Conservation (phyloP, 2,888 invertebrate species). For the Margaritifera margaritifera region DNA sequence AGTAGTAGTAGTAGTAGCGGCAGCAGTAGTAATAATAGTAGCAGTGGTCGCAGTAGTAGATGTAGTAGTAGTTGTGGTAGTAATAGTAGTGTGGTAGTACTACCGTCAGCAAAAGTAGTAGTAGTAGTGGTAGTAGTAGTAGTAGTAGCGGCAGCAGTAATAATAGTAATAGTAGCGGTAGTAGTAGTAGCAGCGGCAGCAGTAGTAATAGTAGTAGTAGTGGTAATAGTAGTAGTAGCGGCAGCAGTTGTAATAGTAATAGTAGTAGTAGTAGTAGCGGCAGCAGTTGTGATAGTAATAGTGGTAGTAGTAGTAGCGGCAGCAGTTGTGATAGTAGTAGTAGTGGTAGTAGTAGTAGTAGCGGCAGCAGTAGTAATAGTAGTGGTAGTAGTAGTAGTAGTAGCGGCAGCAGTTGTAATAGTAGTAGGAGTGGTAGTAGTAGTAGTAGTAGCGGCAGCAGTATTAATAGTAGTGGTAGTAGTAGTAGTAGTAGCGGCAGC, state of each 20-base stretch:
- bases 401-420: conserved; percentile 8
- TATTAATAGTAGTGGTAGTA: conserved; percentile 4
- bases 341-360: conserved; percentile 13
- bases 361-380: conserved; percentile 11
- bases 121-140: conserved; percentile 13
- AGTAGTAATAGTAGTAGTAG: conserved; percentile 13
- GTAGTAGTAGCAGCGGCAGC: conserved; percentile 11
- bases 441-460: conserved; percentile 7
- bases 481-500: conserved; percentile 12
- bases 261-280: too few relatives aligned
- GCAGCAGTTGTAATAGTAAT: conserved; percentile 10
- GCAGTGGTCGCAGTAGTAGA: conserved; percentile 1
- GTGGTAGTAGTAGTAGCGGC: conserved; percentile 2
- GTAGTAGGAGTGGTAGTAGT: conserved; percentile 8
- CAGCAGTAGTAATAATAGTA: conserved; percentile 10
- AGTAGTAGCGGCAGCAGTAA: conserved; percentile 14
- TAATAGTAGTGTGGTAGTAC: conserved; percentile 10
- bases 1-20: conserved; percentile 12
- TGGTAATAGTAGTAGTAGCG: conserved; percentile 11
- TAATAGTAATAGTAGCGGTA: conserved; percentile 15
- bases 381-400: conserved; percentile 14
- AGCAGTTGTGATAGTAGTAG: conserved; percentile 7
- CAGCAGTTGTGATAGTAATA: too few relatives aligned
- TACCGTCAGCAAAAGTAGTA: conserved; percentile 9
- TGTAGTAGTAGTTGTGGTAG: conserved; percentile 9